Evolutionary conservation across 1,140 invertebrate species (phyloP), one percentile per base, ranked within the genome.

Genomic region (Euglossa dilemma): DNA sequence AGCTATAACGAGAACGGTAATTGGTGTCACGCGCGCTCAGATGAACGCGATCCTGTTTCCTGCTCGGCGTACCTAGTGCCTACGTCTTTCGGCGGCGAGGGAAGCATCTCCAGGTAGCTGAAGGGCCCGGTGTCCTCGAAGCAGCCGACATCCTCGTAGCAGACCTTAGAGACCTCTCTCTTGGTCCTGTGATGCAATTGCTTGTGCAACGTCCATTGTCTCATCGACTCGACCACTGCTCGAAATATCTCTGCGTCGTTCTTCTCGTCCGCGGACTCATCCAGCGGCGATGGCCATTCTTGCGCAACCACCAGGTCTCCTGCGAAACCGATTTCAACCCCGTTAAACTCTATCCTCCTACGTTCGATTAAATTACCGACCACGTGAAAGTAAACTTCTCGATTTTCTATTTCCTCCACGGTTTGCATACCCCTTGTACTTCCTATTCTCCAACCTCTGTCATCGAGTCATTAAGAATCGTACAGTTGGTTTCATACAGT

Each of bases 61-160:
- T 23, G 16, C 6, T 12, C 18, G 1, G 4, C 23, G 45, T 59
- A 97, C 93, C 96, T 96, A 0, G 98, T 98, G 84, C 96, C 96
- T 73, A 99, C 97, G 85, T 98, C 97, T 91, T 98, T 96, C 0
- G 98, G 98, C n/a, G 96, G 95, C 56, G 97, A 97, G 6, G 98
- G 98, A 20, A 98, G 92, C 94, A 98, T 97, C 93, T 98, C 98
- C 87, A 99, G 92, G 92, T 99, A 99, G 80, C 97, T 97, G 93
- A 98, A 99, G 0, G 98, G 97, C 0, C 98, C 98, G 4, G 97
- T 97, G 87, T 98, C 98, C 87, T 97, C 97, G 93, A 99, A 99
- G 91, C 98, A 99, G 9, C 98, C 98, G n/a, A 99, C 95, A 75
- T 98, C 97, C 6, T 96, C 96, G 91, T 99, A 99, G 91, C 98